A percentile compares a stretch with the other conserved stretches of the same genome.
Conservation (phyloP, 92 coral and sea anemone species). For the Epizoanthus stellaris region DNA sequence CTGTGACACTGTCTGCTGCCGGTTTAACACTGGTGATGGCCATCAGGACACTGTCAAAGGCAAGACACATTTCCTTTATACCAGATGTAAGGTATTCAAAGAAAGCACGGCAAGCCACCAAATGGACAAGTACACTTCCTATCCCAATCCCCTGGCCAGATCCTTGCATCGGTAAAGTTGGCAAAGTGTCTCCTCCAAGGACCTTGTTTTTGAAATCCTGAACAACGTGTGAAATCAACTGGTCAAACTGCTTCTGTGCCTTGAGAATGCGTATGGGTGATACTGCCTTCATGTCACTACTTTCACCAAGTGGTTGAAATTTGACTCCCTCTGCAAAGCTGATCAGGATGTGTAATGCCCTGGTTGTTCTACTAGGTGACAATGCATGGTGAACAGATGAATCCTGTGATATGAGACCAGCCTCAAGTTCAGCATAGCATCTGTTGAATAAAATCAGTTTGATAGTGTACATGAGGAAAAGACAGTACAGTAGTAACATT, state of each 20-base stretch:
- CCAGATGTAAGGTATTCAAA: conserved; percentile 89
- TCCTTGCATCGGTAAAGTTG: conserved; percentile 30
- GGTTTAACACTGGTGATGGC: conserved; percentile 14
- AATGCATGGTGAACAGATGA: conserved; percentile 5
- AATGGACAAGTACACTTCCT: conserved; percentile 67
- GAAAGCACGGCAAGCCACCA: conserved; percentile 74
- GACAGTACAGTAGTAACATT: no score
- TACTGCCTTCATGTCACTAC: conserved; percentile 15
- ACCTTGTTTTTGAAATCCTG: conserved; percentile 1
- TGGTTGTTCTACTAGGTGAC: conserved; percentile 24
- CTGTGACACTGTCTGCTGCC: conserved; percentile 36
- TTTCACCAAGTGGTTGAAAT: conserved; percentile 51
- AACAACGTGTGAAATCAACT: conserved; percentile 39
- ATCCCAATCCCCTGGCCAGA: conserved; percentile 37
- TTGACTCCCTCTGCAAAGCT: conserved; percentile 64
- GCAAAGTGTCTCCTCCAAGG: neutral
- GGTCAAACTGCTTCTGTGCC: conserved; percentile 59
- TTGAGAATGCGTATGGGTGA: conserved; percentile 69
- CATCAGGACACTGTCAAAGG: conserved; percentile 58
- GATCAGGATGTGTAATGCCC: conserved; percentile 65
- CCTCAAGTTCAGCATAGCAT: conserved; percentile 34
- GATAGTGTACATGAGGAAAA: no score
- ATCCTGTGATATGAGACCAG: conserved; percentile 16
- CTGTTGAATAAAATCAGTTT: neutral
- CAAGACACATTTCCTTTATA: conserved; percentile 66